phyloP scores from a whole-genome alignment of 2,797 vertebrate species.

The Hydrolagus colliei region DNA sequence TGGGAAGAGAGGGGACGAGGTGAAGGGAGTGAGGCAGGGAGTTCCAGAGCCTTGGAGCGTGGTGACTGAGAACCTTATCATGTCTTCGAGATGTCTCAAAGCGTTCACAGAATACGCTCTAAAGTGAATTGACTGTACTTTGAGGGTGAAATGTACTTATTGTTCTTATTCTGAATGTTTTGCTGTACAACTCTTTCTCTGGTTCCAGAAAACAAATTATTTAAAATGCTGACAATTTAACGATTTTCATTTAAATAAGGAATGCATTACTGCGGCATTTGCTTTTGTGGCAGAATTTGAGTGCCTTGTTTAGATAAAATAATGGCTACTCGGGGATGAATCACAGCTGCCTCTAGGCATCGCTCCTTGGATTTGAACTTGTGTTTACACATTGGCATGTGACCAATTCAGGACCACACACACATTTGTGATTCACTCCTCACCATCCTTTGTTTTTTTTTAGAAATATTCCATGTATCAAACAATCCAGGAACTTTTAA shows the following conservation, averaged over 20 bases:
- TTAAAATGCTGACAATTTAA: background rate
- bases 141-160: too few species aligned
- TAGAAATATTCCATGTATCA: background rate
- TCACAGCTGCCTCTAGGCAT: background rate
- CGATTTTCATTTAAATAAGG: background rate
- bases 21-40: too few species aligned
- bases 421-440: background rate
- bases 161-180: too few species aligned
- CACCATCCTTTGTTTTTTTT: background rate
- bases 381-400: background rate
- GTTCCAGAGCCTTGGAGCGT: too few species aligned
- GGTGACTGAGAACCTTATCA: too few species aligned
- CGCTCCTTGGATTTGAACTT: background rate
- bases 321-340: background rate
- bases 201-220: background rate
- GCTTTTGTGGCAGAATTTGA: background rate
- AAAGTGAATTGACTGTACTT: too few species aligned
- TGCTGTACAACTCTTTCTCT: too few species aligned
- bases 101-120: too few species aligned
- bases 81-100: too few species aligned
- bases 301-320: background rate
- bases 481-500: background rate
- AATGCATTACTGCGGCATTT: background rate
- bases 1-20: too few species aligned
- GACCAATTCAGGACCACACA: background rate